Percentiles rank a stretch among this genome's conserved stretches.
Conservation (phyloP, 2,888 invertebrate genomes). For the Lasioglossum zephyrum region DNA sequence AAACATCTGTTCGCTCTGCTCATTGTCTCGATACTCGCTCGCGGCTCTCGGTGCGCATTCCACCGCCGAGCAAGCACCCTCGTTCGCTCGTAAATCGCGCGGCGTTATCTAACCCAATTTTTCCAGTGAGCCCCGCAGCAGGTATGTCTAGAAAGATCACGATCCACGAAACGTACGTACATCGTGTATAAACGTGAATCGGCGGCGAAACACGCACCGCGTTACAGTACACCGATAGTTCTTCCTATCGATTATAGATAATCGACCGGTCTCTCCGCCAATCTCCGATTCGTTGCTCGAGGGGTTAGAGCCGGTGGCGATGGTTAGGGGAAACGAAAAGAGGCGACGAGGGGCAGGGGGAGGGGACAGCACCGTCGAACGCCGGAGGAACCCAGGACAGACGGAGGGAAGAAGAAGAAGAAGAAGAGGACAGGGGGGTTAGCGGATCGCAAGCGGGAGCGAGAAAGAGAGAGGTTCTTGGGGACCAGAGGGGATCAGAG, state of each 20-base stretch:
- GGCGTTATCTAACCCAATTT: constrained; percentile 4
- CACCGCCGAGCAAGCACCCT: neutral
- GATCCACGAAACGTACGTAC: neutral
- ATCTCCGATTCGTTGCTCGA: constrained; percentile 73
- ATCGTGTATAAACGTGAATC: neutral
- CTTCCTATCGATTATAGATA: constrained; percentile 74
- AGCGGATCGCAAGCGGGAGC: neutral
- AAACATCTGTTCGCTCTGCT: constrained; percentile 4
- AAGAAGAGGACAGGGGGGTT: neutral
- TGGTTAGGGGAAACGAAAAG: constrained; percentile 55
- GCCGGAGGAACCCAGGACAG: constrained; percentile 33
- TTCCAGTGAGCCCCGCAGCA: neutral
- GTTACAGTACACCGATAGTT: constrained; percentile 56
- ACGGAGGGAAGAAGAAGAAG: constrained; percentile 25
- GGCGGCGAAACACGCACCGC: constrained; percentile 8
- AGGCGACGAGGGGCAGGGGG: constrained; percentile 13
- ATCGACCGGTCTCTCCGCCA: constrained; percentile 73
- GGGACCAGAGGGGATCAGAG: constrained; percentile 9
- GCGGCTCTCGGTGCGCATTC: constrained; percentile 9
- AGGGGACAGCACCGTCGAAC: constrained; percentile 18
- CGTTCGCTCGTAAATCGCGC: neutral
- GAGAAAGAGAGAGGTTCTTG: constrained; percentile 6
- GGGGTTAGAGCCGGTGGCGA: constrained; percentile 64
- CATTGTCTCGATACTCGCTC: neutral
- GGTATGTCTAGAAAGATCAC: neutral